These are phyloP conservation scores for Drosophila athabasca DNA, from an alignment of 1,140 invertebrate species.

Conservation along the genomic window DNA sequence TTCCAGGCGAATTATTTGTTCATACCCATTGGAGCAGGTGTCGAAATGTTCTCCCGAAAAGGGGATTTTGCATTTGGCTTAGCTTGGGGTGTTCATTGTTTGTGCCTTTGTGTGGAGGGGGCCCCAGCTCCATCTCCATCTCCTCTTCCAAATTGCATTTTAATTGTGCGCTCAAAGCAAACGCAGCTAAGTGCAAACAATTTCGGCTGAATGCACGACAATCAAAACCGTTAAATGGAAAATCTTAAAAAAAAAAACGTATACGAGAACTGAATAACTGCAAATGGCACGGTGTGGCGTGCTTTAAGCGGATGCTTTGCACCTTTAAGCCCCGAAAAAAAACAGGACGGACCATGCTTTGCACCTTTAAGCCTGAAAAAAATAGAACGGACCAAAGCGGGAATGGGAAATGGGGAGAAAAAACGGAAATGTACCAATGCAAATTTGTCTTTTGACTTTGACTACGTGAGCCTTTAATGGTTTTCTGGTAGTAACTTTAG, in stretches of 20 bases:
- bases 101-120: constrained; percentile 24
- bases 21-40: constrained; percentile 14
- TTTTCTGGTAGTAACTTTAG: constrained; percentile 68
- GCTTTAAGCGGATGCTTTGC: constrained; percentile 47
- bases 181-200: constrained; percentile 70
- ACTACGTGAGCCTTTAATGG: constrained; percentile 79
- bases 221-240: constrained; percentile 36
- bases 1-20: constrained; percentile 12
- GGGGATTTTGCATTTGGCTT: constrained; percentile 23
- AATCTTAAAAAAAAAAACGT: too few species aligned
- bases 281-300: constrained; percentile 42
- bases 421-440: constrained; percentile 51
- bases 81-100: constrained; percentile 36
- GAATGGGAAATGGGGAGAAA: constrained; percentile 9
- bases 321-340: constrained; percentile 30
- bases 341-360: background rate
- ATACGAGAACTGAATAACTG: background rate
- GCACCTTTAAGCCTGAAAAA: constrained; percentile 33
- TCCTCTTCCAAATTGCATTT: constrained; percentile 68
- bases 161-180: constrained; percentile 70
- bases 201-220: constrained; percentile 72
- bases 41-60: constrained; percentile 33
- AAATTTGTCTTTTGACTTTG: constrained; percentile 80
- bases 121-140: constrained; percentile 3
- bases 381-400: background rate